These are phyloP conservation scores for Atopsyche davidsoni DNA, from an alignment of 1,140 invertebrate genomes.

Conservation along the genomic window DNA sequence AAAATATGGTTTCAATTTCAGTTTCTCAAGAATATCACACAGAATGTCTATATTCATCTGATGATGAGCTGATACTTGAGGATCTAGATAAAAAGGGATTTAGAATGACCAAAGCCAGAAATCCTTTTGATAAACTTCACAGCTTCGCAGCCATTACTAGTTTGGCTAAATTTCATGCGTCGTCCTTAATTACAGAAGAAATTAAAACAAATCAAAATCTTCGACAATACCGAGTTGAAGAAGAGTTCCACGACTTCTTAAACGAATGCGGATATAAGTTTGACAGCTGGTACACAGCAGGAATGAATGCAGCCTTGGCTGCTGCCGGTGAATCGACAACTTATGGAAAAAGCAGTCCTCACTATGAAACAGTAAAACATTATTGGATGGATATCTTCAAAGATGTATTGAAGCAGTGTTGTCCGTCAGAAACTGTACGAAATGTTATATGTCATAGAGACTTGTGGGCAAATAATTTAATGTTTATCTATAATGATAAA, in stretches of 20 bases:
- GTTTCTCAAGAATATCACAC: neutral
- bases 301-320: conserved; percentile 6
- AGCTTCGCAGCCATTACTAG: conserved; percentile 9
- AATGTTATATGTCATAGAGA: conserved; percentile 58
- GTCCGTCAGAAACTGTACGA: conserved; percentile 30
- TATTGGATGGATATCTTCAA: conserved; percentile 37
- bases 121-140: conserved; percentile 12
- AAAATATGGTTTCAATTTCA: conserved; percentile 5
- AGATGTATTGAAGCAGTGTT: conserved; percentile 31
- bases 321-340: conserved; percentile 1
- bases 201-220: neutral
- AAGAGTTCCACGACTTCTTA: conserved; percentile 8
- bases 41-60: neutral
- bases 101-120: conserved; percentile 4
- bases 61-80: conserved; percentile 11
- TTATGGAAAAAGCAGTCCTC: neutral
- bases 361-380: conserved; percentile 19
- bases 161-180: conserved; percentile 17
- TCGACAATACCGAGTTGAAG: conserved; percentile 4
- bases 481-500: conserved; percentile 49
- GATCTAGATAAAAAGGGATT: conserved; percentile 12
- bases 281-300: conserved; percentile 9
- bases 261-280: conserved; percentile 9
- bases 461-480: conserved; percentile 57
- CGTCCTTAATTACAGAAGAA: conserved; percentile 18